Base-by-base conservation (phyloP, 2,797 vertebrate species). In the Orestias chungarensis region DNA sequence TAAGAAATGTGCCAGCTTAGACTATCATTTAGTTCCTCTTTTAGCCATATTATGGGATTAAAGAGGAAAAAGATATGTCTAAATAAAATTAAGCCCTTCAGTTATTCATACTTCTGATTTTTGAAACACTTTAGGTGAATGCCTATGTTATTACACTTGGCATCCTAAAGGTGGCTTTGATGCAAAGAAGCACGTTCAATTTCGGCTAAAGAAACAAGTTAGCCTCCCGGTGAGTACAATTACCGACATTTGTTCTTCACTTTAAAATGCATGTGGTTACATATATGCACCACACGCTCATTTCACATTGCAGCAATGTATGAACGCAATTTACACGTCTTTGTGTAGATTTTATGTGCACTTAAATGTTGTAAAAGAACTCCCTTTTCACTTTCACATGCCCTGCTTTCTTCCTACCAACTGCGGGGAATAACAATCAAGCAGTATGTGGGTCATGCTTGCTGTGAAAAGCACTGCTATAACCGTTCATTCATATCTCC, bases 401-500 rank as follows among this genome's bases (percentile, higher is more conserved):
- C 73, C 57, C n/a, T 73, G 77, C 47, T 33, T 72, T 76, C 80
- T 66, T 64, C 35, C 79, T 70, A 15, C 67, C 65, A 33, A 57
- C 84, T 79, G 82, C 77, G 66, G 68, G 71, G 87, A 89, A 90
- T 89, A 87, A 91, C 91, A 90, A 85, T 90, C 79, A 84, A 74
- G 68, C 84, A 18, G 76, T 82, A 92, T 92, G 79, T 93, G 92
- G 92, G 91, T 93, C 92, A 91, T 84, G 52, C 76, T 82, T n/a
- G 12, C 74, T 71, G 76, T 84, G 78, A 70, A 74, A 76, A 83
- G 66, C 76, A 42, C 61, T 9, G 73, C 79, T 85, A 69, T 73
- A 74, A 75, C 68, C 69, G 46, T 62, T 71, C 75, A 82, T 62
- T 80, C 73, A 77, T 71, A 72, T 76, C 73, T 87, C 81, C 66